These are phyloP conservation scores for Cryptoblepharus egeriae DNA, from an alignment of 2,797 vertebrate genomes.

Conservation along the genomic window DNA sequence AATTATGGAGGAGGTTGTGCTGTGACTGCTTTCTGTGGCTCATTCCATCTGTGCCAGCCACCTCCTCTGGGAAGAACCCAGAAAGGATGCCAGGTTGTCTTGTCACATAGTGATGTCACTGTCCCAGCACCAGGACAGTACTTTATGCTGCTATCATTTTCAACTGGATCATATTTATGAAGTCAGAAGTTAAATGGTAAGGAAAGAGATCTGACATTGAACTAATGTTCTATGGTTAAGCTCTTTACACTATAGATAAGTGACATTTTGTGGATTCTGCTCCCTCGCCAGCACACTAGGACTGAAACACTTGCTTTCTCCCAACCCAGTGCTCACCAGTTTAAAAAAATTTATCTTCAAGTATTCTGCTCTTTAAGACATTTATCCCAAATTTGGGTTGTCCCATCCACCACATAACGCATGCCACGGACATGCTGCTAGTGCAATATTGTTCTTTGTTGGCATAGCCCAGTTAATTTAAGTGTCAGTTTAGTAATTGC, in stretches of 20 bases:
- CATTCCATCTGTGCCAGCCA: too few species aligned
- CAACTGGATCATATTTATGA: too few species aligned
- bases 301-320: background rate
- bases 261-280: background rate
- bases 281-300: background rate
- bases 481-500: constrained; percentile 52
- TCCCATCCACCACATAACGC: background rate
- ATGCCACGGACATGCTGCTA: background rate
- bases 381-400: background rate
- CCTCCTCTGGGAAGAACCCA: too few species aligned
- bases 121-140: too few species aligned
- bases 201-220: background rate
- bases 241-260: background rate
- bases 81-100: too few species aligned
- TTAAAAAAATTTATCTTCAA: background rate
- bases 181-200: background rate
- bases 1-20: too few species aligned
- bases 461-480: constrained; percentile 23
- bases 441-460: constrained; percentile 7
- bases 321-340: background rate
- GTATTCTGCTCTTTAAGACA: background rate
- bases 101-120: too few species aligned
- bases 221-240: background rate
- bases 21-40: too few species aligned
- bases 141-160: too few species aligned